Conservation (phyloP, 2,113 vertebrate species). For the Phasianus colchicus region DNA sequence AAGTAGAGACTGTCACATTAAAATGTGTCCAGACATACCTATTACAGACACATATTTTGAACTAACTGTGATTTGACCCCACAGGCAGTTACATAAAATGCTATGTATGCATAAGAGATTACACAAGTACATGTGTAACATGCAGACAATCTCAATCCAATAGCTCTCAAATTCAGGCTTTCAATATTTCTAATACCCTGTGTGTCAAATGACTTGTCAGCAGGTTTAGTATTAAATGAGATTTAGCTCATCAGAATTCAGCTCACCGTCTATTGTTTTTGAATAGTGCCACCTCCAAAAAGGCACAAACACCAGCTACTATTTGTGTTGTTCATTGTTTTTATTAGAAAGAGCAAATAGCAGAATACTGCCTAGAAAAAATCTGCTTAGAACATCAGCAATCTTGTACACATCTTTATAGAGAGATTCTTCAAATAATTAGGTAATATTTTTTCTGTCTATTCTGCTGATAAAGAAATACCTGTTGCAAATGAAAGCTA, state of each 20-base stretch:
- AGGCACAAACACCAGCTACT: not conserved
- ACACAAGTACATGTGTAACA: not conserved
- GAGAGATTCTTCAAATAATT: not conserved
- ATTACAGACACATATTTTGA: conserved; percentile 21
- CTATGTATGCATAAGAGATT: not conserved
- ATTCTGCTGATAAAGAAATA: not conserved
- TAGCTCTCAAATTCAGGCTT: not conserved
- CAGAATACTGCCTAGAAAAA: not conserved
- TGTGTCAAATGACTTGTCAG: not conserved
- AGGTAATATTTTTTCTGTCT: not conserved
- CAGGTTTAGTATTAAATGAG: not conserved
- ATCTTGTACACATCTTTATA: not conserved
- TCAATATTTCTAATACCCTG: not conserved
- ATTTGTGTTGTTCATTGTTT: not conserved
- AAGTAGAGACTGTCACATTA: conserved; percentile 30
- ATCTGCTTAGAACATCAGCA: not conserved
- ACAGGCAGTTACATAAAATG: not conserved
- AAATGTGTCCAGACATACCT: conserved; percentile 35
- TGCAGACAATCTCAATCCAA: not conserved
- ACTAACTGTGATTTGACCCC: not conserved
- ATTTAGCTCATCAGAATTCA: not conserved
- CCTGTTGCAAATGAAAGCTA: not conserved
- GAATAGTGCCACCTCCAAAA: not conserved
- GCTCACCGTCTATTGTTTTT: not conserved
- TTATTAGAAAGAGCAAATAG: not conserved